Base-by-base conservation (phyloP, 2,113 vertebrate species). In the Cebidichthys violaceus region DNA sequence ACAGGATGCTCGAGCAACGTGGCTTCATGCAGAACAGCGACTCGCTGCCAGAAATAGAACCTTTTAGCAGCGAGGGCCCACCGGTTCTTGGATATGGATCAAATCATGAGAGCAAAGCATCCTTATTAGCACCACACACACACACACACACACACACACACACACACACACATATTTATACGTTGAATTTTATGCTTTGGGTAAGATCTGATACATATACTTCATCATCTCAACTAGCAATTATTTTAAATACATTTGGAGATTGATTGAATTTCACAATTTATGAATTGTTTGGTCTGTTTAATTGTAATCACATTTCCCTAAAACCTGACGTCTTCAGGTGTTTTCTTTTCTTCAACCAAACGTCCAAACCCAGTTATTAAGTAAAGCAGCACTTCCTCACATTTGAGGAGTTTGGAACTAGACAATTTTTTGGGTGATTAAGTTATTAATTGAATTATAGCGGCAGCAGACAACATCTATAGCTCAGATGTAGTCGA, bases 21-120 rank as follows among this genome's bases (percentile, higher is more conserved):
- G 85, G 77, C 67, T 80, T 82, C 75, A 84, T 64, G 41, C 75
- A 62, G 83, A 84, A 68, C 80, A 43, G 64, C 54, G 9, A 50
- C 55, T 61, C 68, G 29, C 68, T 70, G 79, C 85, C 89, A 89
- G 65, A 87, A 93, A 93, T 89, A 91, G 88, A 86, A 73, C n/a
- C 77, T 87, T 86, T 89, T 76, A 84, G 74, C 72, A 88, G 76
- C 74, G 39, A 68, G 59, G 68, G 79, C 57, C 83, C 69, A 81
- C 68, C 35, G 83, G 86, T 70, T 84, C 60, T 79, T 91, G 92
- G 80, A 83, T 67, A 72, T 67, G 70, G 81, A 86, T 90, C 85
- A 86, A 85, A 85, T 77, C 86, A 84, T 68, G 52, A 87, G 64
- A 82, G 65, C 77, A 77, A 41, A 72, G 55, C 61, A 75, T 65